Evolutionary conservation across 2,888 invertebrate genomes (phyloP), one percentile per base, ranked within the genome.

Genomic region (Formica aserva): DNA sequence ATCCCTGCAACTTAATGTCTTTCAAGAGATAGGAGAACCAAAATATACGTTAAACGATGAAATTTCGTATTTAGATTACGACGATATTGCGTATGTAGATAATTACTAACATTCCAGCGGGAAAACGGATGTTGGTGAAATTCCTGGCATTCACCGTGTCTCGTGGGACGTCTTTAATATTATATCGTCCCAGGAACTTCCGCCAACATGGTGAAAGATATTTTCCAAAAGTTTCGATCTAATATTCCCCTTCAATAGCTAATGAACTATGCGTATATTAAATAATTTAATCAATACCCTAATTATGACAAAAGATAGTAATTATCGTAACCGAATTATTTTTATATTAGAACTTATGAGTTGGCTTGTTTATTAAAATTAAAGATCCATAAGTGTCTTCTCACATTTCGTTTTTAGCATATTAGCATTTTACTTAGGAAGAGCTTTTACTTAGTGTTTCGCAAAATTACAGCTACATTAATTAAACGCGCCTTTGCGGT

Each of bases 31-130:
- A 32, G 1, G 18, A 11, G 15, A 35, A 65, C 6, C 11, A 18
- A 29, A 18, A 60, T 22, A 29, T 15, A 55, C n/a, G 2, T 1
- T 18, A 2, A 52, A 55, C 13, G 18, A 9, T 26, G 15, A 41
- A 41, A 57, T 55, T 55, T 55, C 38, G 13, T 29, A 22, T 35
- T 52, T 57, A 6, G n/a, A 66, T 38, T 38, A 32, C 18, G 32
- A 32, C 11, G 4, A 48, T 22, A 18, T 11, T 15, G 52, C 22
- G 32, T 32, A 67, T 26, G 29, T 57, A 80, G 65, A 78, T 82
- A 62, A 86, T 84, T 83, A 86, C 86, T 85, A 86, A 88, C 84
- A 85, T 84, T 83, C 83, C 86, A 76, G 45, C 65, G 82, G 83
- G 82, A 80, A 78, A 88, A 86, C 80, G 86, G 82, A 88, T 81